Conservation (phyloP, 1,140 invertebrate species). For the Lepidurus couesii region DNA sequence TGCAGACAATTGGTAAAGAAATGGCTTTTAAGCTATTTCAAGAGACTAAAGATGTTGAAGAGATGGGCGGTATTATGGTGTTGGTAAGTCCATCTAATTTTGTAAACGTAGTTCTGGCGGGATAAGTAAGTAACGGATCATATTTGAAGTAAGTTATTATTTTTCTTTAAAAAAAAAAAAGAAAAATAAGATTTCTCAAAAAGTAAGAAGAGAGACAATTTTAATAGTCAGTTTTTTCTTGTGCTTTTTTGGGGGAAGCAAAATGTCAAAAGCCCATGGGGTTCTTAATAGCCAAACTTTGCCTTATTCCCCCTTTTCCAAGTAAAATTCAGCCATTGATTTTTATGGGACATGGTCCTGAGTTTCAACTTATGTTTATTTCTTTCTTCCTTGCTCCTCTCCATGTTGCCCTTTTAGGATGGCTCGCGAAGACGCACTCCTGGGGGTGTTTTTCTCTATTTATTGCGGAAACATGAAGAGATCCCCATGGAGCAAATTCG, state of each 20-base stretch:
- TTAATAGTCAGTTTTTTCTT: constrained; percentile 24
- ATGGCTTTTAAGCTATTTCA: constrained; percentile 68
- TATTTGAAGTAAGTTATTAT: neutral
- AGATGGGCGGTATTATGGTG: constrained; percentile 73
- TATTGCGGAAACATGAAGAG: constrained; percentile 66
- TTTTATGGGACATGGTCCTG: neutral
- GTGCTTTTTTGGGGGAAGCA: neutral
- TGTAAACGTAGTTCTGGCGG: constrained; percentile 11
- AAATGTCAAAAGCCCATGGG: constrained; percentile 23
- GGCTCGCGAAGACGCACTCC: constrained; percentile 70
- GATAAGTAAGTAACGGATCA: constrained; percentile 23
- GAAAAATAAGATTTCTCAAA: neutral
- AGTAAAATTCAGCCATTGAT: constrained; percentile 22
- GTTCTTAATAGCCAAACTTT: neutral
- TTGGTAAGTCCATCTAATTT: constrained; percentile 50
- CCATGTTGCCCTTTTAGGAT: constrained; percentile 53
- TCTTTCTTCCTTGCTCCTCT: neutral
- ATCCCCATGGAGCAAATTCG: constrained; percentile 61
- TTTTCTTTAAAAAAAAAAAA: neutral
- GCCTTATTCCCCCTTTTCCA: neutral
- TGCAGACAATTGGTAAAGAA: constrained; percentile 63
- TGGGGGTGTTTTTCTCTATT: constrained; percentile 73
- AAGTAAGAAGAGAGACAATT: neutral
- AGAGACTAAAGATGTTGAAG: constrained; percentile 71
- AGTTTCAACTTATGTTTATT: constrained; percentile 16